phyloP scores from a whole-genome alignment of 2,113 vertebrate species.

The Passer montanus region DNA sequence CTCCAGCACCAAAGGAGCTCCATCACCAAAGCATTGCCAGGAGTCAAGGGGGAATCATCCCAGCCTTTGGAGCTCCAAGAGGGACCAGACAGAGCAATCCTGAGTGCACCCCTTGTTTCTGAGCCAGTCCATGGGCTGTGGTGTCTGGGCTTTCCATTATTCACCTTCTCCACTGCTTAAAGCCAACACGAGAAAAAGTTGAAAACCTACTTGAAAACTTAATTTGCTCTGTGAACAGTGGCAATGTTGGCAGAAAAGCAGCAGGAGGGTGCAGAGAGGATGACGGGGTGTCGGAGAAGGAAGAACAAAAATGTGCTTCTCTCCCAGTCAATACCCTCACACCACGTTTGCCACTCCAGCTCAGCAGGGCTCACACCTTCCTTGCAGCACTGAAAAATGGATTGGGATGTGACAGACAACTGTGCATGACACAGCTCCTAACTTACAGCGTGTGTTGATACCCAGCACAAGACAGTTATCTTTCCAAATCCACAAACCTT shows the following conservation, averaged over 20 bases:
- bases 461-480: background rate
- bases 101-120: background rate
- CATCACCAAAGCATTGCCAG: background rate
- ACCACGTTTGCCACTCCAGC: fast-evolving
- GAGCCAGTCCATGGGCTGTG: background rate
- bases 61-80: background rate
- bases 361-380: background rate
- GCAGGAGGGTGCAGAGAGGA: background rate
- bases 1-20: background rate
- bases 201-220: background rate
- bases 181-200: fast-evolving
- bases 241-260: background rate
- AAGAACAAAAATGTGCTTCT: background rate
- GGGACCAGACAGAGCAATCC: background rate
- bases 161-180: background rate
- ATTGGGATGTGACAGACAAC: background rate
- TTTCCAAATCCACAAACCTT: background rate
- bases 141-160: background rate
- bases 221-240: background rate
- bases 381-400: background rate
- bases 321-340: background rate
- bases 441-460: background rate
- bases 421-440: background rate
- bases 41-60: background rate
- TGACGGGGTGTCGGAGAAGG: fast-evolving